Evolutionary conservation across 2,113 vertebrate genomes (phyloP), one percentile per base, ranked within the genome.

Genomic region (Crotophaga sulcirostris): DNA sequence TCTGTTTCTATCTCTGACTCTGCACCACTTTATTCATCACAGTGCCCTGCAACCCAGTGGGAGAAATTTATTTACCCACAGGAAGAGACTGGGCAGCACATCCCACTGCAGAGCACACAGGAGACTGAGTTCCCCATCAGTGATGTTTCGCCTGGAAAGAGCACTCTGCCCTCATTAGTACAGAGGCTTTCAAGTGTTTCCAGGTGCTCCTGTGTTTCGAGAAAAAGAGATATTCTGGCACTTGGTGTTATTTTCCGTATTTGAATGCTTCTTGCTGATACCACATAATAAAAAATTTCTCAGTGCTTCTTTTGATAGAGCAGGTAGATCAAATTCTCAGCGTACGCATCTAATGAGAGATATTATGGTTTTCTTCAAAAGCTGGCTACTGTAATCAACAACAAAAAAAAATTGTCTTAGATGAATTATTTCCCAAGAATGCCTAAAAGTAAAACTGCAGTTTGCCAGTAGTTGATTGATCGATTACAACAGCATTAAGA

Each of bases 101-200:
- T 24, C 80, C 42, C 45, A 28, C 44, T 54, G 63, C 2, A 3
- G 56, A 63, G 52, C 33, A 60, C 0, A 0, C 34, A 51, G 66
- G 28, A 74, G 45, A 21, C 19, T 9, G 24, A 76, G 29, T 11
- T 47, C 3, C 44, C 58, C 78, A 56, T 67, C 0, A 0, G 44
- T 15, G 55, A 69, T 0, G 1, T 4, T 82, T 63, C 15, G 36
- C 49, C 56, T 36, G 67, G 42, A 68, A 89, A 64, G 25, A 76
- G 55, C n/a, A 36, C 45, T 89, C 51, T 77, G 29, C 20, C 25
- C 12, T 78, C 69, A 51, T 89, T 74, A 72, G 60, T 8, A 45
- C 2, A 2, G 59, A 89, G 56, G 52, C 14, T 84, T 84, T 89
- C 52, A 72, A 28, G n/a, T 44, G 29, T 93, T 90, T 87, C 64